Base-by-base conservation (phyloP, 2,888 invertebrate species). In the Cosmopolites sordidus region DNA sequence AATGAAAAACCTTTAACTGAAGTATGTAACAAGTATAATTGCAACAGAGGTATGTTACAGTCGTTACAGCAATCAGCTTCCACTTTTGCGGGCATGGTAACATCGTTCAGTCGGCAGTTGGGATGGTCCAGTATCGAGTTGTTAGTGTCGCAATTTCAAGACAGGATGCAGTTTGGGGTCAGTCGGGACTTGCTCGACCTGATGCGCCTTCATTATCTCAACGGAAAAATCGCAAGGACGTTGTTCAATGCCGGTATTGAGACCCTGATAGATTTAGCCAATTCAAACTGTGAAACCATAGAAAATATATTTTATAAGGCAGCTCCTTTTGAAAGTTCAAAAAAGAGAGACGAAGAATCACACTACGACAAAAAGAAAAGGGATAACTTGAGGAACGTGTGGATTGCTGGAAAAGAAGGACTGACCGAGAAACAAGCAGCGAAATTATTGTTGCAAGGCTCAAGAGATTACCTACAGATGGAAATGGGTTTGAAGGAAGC, bases 51-150 rank as follows among this genome's bases (percentile, higher is more conserved):
- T 11, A 83, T 92, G 73, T 75, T 99, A 16, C 98, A 99, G 76
- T 86, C 90, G 51, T 78, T 99, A 18, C 98, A 99, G 73, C 95
- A 96, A 73, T 87, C 90, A 51, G 89, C 97, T 1, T 87, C 97
- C 29, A 93, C 94, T 29, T 97, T 96, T 80, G 95, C 97, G 49
- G 96, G 95, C 50, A 97, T 97, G 89, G 91, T 98, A 1, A 93
- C 95, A 2, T 85, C 91, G n/a, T 98, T 99, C 76, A 94, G 96
- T 73, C 83, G 83, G 58, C 87, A 93, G 48, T 76, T 99, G 9
- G 92, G 95, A 16, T 99, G 98, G 97, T 83, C 82, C 60, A 91
- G 88, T 69, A 79, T 99, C 66, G 90, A 95, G 71, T 77, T 93
- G 59, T 78, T 99, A 37, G 81, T 99, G 38, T 84, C 88, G 0